Conservation (phyloP, 2,113 vertebrate genomes). For the Herpailurus yagouaroundi region DNA sequence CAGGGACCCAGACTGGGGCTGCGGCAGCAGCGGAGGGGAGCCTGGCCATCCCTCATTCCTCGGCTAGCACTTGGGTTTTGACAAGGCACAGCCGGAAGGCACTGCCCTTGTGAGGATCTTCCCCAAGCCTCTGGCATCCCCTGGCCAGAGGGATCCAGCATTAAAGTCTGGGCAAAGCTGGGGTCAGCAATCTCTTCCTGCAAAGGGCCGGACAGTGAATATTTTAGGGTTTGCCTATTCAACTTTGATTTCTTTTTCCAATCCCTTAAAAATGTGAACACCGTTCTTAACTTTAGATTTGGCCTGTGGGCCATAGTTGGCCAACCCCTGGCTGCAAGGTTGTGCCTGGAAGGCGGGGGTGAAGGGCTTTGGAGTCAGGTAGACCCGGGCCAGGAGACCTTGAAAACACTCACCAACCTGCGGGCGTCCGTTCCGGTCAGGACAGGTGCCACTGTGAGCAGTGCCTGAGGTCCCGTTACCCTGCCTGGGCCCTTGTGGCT, state of each 20-base stretch:
- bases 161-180: rapidly evolving
- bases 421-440: rapidly evolving
- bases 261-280: not conserved
- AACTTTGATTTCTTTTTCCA: not conserved
- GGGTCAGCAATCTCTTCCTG: not conserved
- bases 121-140: rapidly evolving
- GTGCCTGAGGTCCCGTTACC: rapidly evolving
- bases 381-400: not conserved
- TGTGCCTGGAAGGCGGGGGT: not conserved
- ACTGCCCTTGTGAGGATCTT: rapidly evolving
- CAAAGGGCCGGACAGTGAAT: not conserved
- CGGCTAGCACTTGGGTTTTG: rapidly evolving
- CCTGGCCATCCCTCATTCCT: not conserved
- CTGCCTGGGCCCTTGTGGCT: not conserved
- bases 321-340: rapidly evolving
- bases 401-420: not conserved
- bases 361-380: not conserved
- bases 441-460: not conserved
- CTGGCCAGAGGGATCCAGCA: not conserved
- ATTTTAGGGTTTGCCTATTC: not conserved
- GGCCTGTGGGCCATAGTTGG: not conserved
- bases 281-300: not conserved
- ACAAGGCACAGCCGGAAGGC: not conserved
- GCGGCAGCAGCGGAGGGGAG: not conserved
- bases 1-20: not conserved